Evolutionary conservation across 2,797 vertebrate species (phyloP).

Genomic region (Betta splendens): DNA sequence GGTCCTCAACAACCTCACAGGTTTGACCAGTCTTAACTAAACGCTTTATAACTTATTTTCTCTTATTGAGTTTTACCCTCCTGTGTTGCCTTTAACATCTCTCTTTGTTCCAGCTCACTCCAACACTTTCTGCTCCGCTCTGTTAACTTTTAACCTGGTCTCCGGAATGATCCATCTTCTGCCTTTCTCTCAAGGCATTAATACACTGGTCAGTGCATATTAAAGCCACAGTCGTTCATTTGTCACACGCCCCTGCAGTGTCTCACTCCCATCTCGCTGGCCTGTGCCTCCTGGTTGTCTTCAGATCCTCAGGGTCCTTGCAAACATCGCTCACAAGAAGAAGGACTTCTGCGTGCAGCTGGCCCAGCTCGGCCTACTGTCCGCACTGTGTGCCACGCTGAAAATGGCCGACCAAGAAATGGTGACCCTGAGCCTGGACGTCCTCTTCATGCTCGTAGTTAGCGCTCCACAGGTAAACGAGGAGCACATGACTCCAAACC

Average conservation of each 20-base stretch:
- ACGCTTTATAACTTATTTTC: no score
- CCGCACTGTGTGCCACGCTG: conserved; percentile 80
- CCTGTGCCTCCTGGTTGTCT: conserved; percentile 1
- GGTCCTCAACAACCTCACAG: conserved; percentile 96
- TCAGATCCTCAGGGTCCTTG: conserved; percentile 89
- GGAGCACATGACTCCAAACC: background rate
- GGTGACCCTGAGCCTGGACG: conserved; percentile 87
- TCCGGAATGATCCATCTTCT: conserved; percentile 88
- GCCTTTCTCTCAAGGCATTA: conserved; percentile 83
- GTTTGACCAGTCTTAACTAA: conserved; percentile 70
- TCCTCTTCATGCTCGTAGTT: conserved; percentile 85
- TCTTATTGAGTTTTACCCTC: no score
- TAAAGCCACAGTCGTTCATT: background rate
- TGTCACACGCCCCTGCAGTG: background rate
- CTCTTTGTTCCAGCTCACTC: conserved; percentile 77
- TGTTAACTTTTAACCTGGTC: conserved; percentile 85
- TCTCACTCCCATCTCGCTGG: background rate
- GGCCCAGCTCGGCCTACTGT: conserved; percentile 75
- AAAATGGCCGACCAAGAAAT: conserved; percentile 79
- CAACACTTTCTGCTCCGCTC: conserved; percentile 78
- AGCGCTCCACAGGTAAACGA: conserved; percentile 80
- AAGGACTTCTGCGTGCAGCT: conserved; percentile 80
- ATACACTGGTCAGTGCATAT: conserved; percentile 81
- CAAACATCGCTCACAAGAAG: conserved; percentile 87
- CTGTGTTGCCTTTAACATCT: no score